Base-by-base conservation (phyloP, 2,888 invertebrate genomes). In the Hanleya hanleyi region DNA sequence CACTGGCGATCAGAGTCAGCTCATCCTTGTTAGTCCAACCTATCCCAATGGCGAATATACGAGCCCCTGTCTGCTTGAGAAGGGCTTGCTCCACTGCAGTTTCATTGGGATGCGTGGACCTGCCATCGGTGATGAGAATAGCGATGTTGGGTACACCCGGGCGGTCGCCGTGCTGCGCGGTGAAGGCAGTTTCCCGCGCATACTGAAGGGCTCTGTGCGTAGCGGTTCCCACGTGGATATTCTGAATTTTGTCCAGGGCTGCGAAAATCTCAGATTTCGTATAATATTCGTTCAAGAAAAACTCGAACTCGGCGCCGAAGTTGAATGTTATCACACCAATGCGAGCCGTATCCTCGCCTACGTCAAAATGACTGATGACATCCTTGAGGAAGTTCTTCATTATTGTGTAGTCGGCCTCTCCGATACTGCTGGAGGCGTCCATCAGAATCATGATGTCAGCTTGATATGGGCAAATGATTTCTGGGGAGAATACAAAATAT, bases 341-440 rank as follows among this genome's bases (percentile, higher is more conserved):
- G 26, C 57, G 57, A 26, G 29, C 57, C 32, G 22, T 57, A 26
- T 57, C 57, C 15, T 26, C 29, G 22, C 57, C 57, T 4, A 57
- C 29, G 57, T 57, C 57, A 57, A 57, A 57, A 57, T 57, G 26
- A 18, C 26, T 22, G 32, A 57, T 26, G 22, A 57, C 26, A 26
- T 32, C 57, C 29, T 29, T 18, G 29, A 57, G 57, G 32, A 57
- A 57, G 12, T 57, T 32, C 32, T 57, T 57, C 57, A 57, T 57
- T 26, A 29, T 22, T 26, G 22, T 22, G 32, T 57, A 57, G 32
- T 57, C 29, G 4, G 22, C 57, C 4, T 22, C 26, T 29, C 57
- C 57, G 26, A 57, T 57, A 32, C 57, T 57, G 57, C 57, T 57
- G 1, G 57, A 57, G 18, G 57, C 57, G 29, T 57, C 57, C 57